Conservation (phyloP, 2,113 vertebrate genomes). For the Oncorhynchus gorbuscha region DNA sequence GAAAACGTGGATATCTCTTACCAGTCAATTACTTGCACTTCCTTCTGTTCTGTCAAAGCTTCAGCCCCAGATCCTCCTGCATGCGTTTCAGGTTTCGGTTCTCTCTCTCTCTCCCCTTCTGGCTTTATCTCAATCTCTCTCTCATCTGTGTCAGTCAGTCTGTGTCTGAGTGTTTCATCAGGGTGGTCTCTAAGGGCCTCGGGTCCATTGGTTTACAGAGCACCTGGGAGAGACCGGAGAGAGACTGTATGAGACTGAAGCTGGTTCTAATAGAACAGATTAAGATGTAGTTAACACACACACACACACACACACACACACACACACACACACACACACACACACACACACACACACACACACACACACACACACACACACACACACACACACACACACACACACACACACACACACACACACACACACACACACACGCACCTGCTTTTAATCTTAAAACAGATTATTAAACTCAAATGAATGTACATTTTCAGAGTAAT, state of each 20-base stretch:
- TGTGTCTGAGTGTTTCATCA: not conserved
- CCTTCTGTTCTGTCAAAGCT: not conserved
- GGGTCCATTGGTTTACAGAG: not conserved
- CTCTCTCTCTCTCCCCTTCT: not conserved
- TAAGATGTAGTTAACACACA: not conserved
- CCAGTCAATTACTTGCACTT: not conserved
- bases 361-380: not conserved
- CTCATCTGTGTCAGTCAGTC: not conserved
- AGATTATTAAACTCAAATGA: too few species aligned
- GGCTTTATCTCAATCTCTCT: not conserved
- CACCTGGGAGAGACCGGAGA: not conserved
- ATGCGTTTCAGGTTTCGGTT: not conserved
- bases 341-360: not conserved
- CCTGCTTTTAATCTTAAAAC: too few species aligned
- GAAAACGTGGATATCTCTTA: not conserved
- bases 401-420: not conserved
- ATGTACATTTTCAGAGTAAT: too few species aligned
- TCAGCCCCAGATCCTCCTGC: not conserved
- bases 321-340: not conserved
- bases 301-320: not conserved
- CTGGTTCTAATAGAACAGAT: not conserved
- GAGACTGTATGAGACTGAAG: not conserved
- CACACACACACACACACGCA: not conserved
- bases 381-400: not conserved
- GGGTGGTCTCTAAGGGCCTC: not conserved